Evolutionary conservation across 2,797 vertebrate species (phyloP).

Genomic region (Cirrhinus molitorella): DNA sequence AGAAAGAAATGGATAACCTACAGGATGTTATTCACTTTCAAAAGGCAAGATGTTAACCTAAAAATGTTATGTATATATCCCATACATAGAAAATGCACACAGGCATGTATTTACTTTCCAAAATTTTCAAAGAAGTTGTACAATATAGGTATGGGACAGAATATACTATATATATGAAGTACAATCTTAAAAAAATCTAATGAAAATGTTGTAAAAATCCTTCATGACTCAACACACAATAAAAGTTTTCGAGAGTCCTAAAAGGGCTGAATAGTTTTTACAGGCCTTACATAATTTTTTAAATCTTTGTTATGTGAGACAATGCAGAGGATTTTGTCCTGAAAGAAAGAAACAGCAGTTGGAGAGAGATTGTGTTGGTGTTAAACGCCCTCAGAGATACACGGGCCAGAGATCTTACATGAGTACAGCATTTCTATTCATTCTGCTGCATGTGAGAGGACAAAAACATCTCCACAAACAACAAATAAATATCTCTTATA

Average conservation of each 20-base stretch:
- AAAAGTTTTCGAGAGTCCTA: background rate
- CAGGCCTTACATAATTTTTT: slow-evolving; percentile 2
- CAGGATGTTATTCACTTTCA: background rate
- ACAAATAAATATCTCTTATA: background rate
- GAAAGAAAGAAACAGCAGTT: background rate
- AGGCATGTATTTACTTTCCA: too few relatives aligned
- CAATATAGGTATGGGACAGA: too few relatives aligned
- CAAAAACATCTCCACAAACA: background rate
- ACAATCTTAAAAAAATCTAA: background rate
- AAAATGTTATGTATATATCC: too few relatives aligned
- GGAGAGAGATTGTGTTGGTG: slow-evolving; percentile 23
- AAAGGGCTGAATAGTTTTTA: background rate
- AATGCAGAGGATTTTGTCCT: background rate
- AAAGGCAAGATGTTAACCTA: background rate
- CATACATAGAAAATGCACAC: too few relatives aligned
- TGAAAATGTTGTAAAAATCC: background rate
- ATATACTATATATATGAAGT: too few relatives aligned
- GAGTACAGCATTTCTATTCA: slow-evolving; percentile 6
- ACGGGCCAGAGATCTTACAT: background rate
- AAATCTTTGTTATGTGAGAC: background rate
- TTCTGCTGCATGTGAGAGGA: background rate
- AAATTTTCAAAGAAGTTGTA: too few relatives aligned
- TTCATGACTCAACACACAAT: background rate
- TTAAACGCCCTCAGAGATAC: slow-evolving; percentile 10
- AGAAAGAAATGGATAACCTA: background rate